Conservation (phyloP, 2,113 vertebrate genomes). For the Aspidoscelis tigris region DNA sequence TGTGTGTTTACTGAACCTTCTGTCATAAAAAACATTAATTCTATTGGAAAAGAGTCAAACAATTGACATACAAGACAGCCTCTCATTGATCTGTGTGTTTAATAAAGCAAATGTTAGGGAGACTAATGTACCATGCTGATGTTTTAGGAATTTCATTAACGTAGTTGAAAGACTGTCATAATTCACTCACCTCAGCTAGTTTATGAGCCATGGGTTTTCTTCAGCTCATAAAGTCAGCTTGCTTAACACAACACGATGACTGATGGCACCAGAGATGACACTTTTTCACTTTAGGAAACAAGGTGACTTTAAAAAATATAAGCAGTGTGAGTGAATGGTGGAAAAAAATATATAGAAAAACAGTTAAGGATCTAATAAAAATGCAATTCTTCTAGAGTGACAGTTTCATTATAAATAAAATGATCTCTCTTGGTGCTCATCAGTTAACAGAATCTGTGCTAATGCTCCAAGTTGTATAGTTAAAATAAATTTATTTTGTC, state of each 20-base stretch:
- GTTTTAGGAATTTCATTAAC: slow-evolving; percentile 80
- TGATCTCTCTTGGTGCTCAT: background rate
- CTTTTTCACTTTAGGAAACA: slow-evolving; percentile 62
- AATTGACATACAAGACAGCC: slow-evolving; percentile 65
- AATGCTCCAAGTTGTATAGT: background rate
- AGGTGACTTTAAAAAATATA: slow-evolving; percentile 68
- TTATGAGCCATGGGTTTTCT: slow-evolving; percentile 79
- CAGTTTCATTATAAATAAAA: slow-evolving; percentile 29
- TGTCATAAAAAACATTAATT: slow-evolving; percentile 45
- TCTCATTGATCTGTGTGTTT: slow-evolving; percentile 74
- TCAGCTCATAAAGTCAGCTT: slow-evolving; percentile 76
- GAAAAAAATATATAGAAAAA: slow-evolving; percentile 42
- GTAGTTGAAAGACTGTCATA: slow-evolving; percentile 75
- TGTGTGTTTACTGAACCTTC: slow-evolving; percentile 2
- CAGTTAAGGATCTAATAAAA: slow-evolving; percentile 49
- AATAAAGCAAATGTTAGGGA: slow-evolving; percentile 80
- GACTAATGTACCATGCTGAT: slow-evolving; percentile 80
- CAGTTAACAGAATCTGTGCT: background rate
- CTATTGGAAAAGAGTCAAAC: slow-evolving; percentile 66
- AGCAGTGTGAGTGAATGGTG: slow-evolving; percentile 43
- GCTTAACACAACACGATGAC: slow-evolving; percentile 66
- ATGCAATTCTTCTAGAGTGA: slow-evolving; percentile 21
- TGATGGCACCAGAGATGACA: slow-evolving; percentile 69
- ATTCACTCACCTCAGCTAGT: slow-evolving; percentile 79
- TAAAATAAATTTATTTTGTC: background rate